phyloP scores from a whole-genome alignment of 2,113 vertebrate species.

The Vulpes vulpes region DNA sequence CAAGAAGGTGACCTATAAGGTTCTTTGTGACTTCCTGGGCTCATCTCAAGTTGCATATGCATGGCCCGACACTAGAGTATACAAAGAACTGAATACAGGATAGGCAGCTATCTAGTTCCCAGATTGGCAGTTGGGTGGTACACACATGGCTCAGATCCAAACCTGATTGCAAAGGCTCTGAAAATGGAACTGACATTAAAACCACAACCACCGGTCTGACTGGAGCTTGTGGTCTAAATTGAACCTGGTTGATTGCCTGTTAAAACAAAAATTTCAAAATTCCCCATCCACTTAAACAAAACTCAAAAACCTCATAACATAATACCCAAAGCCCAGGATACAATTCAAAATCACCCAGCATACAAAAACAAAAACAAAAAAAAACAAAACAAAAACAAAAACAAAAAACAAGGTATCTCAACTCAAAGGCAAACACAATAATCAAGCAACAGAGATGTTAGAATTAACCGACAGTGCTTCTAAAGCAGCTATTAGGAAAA shows the following conservation, averaged over 20 bases:
- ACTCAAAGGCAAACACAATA: neutral
- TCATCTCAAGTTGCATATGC: neutral
- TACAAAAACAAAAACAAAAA: neutral
- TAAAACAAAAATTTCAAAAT: neutral
- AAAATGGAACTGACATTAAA: neutral
- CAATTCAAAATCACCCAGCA: neutral
- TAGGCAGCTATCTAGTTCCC: neutral
- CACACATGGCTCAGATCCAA: no score
- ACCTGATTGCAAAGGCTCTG: neutral
- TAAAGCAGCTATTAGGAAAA: neutral
- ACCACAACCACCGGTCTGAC: neutral
- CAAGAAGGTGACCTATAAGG: neutral
- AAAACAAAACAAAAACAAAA: neutral
- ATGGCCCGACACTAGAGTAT: neutral
- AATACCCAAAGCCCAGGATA: neutral
- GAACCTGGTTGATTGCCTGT: neutral
- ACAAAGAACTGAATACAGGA: neutral
- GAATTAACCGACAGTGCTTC: neutral
- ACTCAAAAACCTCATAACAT: neutral
- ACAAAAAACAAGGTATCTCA: neutral
- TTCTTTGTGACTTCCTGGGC: neutral
- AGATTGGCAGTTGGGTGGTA: no score
- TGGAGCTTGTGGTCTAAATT: neutral
- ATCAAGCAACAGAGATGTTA: neutral
- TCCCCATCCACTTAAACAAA: neutral